phyloP scores from a whole-genome alignment of 2,888 invertebrate species.

The Mythimna ferrago region DNA sequence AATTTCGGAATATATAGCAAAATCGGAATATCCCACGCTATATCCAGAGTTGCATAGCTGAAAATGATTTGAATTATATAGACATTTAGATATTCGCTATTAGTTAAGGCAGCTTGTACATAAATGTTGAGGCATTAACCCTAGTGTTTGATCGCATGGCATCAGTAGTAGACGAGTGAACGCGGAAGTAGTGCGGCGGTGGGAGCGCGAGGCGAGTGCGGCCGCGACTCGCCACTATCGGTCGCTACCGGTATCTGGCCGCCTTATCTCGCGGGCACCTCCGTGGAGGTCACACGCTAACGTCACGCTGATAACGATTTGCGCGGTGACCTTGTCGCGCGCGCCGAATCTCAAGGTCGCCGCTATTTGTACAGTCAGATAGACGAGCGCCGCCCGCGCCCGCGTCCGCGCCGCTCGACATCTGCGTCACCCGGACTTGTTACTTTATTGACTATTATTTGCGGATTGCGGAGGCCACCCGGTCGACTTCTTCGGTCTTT shows the following conservation, averaged over 20 bases:
- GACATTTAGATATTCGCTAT: not conserved
- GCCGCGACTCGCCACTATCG: conserved; percentile 79
- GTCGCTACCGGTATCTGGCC: conserved; percentile 84
- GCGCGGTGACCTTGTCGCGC: conserved; percentile 90
- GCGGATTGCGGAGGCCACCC: conserved; percentile 80
- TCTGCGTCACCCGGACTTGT: conserved; percentile 84
- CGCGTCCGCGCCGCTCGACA: conserved; percentile 70
- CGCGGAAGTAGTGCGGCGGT: conserved; percentile 60
- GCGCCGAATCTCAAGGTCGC: conserved; percentile 90
- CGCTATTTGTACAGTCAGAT: conserved; percentile 89
- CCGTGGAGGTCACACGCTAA: conserved; percentile 88
- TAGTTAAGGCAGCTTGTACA: not conserved
- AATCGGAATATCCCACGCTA: not conserved
- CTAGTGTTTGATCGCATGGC: conserved; percentile 7
- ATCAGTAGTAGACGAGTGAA: conserved; percentile 40
- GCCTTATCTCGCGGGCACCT: conserved; percentile 88
- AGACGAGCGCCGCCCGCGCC: conserved; percentile 78
- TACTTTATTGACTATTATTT: conserved; percentile 84
- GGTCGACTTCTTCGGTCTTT: conserved; percentile 72
- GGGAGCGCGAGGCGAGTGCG: conserved; percentile 59
- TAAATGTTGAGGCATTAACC: not conserved
- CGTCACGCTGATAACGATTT: conserved; percentile 90
- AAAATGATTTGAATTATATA: not conserved
- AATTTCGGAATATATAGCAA: not conserved
- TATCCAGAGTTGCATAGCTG: not conserved